A percentile compares a stretch with the other conserved stretches of the same genome.
These are phyloP conservation scores for Notocelia uddmanniana DNA, from an alignment of 2,888 invertebrate genomes.

Conservation along the genomic window DNA sequence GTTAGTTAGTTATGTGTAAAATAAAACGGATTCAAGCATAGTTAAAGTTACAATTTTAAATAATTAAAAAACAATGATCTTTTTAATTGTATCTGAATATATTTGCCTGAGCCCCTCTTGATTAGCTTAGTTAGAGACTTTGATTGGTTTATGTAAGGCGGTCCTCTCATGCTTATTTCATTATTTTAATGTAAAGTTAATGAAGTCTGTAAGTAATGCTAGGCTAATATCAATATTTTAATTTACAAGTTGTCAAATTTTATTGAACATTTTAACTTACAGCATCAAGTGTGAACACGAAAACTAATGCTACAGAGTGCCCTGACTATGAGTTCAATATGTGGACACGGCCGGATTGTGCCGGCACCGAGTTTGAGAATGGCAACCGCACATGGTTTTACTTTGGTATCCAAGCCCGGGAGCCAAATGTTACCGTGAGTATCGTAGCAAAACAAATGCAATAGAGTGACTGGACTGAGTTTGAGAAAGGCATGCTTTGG, in stretches of 20 bases:
- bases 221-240: no score
- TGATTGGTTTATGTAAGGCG: no score
- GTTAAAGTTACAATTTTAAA: no score
- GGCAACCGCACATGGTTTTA: conserved; percentile 97
- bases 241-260: no score
- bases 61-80: background rate
- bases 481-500: no score
- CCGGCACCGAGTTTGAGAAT: conserved; percentile 94
- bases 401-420: conserved; percentile 90
- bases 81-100: background rate
- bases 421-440: conserved; percentile 85
- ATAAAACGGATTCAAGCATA: no score
- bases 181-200: background rate
- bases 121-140: no score
- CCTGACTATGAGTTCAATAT: conserved; percentile 94
- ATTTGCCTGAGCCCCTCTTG: no score
- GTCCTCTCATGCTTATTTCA: background rate
- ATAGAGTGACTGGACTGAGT: background rate
- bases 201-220: background rate
- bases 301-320: conserved; percentile 77
- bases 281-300: conserved; percentile 72
- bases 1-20: no score
- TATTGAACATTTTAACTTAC: conserved; percentile 47
- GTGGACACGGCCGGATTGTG: conserved; percentile 96
- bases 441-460: background rate